Conservation (phyloP, 2,888 invertebrate species). For the Pachliopta kotzebuea region DNA sequence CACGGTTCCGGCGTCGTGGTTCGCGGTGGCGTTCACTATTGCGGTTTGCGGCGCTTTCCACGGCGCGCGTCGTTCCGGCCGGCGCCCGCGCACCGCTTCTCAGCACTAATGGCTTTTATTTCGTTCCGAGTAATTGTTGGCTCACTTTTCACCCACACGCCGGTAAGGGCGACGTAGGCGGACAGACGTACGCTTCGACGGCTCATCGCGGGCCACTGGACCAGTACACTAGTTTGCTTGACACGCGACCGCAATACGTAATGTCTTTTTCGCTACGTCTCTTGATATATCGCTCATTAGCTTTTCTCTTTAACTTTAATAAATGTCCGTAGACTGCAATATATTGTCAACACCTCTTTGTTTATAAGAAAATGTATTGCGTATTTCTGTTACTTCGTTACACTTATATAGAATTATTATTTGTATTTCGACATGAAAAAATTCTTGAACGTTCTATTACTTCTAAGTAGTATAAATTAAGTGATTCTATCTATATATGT, state of each 20-base stretch:
- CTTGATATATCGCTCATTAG: neutral
- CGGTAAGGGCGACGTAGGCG: slow-evolving; percentile 10
- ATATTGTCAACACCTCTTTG: too few relatives aligned
- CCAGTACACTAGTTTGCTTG: slow-evolving; percentile 23
- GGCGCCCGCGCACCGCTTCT: slow-evolving; percentile 69
- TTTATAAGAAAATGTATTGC: too few relatives aligned
- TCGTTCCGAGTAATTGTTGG: slow-evolving; percentile 41
- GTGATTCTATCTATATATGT: too few relatives aligned
- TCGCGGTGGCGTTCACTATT: slow-evolving; percentile 60
- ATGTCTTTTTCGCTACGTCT: slow-evolving; percentile 15
- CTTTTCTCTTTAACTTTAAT: slow-evolving; percentile 6
- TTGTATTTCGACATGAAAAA: too few relatives aligned
- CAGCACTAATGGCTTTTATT: slow-evolving; percentile 60
- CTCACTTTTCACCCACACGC: slow-evolving; percentile 42
- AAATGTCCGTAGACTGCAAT: neutral
- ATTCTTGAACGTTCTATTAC: too few relatives aligned
- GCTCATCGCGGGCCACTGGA: slow-evolving; percentile 19
- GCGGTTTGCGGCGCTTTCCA: slow-evolving; percentile 79
- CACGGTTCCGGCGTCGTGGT: slow-evolving; percentile 66
- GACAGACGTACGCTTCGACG: slow-evolving; percentile 10
- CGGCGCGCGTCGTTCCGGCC: slow-evolving; percentile 76
- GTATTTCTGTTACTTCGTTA: too few relatives aligned
- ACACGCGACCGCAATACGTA: slow-evolving; percentile 27
- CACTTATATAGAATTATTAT: too few relatives aligned
- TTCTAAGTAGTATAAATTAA: too few relatives aligned